Percentiles rank a stretch among this genome's conserved stretches.
phyloP scores from a whole-genome alignment of 2,888 invertebrate genomes.

The Protonemura montana region DNA sequence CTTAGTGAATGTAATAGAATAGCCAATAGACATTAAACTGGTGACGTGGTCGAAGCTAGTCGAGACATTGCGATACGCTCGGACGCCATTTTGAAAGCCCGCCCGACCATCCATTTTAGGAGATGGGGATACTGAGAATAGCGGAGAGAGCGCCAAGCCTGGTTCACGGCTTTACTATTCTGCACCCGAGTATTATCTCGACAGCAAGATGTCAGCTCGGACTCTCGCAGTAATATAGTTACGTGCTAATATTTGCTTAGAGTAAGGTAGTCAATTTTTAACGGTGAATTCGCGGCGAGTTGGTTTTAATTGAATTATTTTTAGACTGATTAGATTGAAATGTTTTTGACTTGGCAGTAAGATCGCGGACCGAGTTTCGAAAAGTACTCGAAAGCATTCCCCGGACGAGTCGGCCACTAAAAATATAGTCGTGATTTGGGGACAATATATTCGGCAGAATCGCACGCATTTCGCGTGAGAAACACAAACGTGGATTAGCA shows the following conservation, averaged over 20 bases:
- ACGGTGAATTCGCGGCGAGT: neutral
- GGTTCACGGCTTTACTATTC: slow-evolving; percentile 26
- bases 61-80: slow-evolving; percentile 40
- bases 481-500: neutral
- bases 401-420: slow-evolving; percentile 9
- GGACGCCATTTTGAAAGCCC: slow-evolving; percentile 50
- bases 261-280: neutral
- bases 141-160: slow-evolving; percentile 43
- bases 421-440: slow-evolving; percentile 17
- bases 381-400: slow-evolving; percentile 24
- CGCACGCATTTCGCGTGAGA: neutral
- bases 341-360: slow-evolving; percentile 12
- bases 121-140: slow-evolving; percentile 55
- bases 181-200: neutral
- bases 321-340: neutral
- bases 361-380: neutral
- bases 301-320: neutral
- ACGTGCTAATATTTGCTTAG: neutral
- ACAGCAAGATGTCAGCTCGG: neutral
- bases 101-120: slow-evolving; percentile 58
- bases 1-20: neutral
- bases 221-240: neutral
- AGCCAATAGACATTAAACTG: slow-evolving; percentile 34
- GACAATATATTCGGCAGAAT: neutral
- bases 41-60: slow-evolving; percentile 24